Conservation (phyloP, 2,113 vertebrate genomes). For the Catharus minimus region DNA sequence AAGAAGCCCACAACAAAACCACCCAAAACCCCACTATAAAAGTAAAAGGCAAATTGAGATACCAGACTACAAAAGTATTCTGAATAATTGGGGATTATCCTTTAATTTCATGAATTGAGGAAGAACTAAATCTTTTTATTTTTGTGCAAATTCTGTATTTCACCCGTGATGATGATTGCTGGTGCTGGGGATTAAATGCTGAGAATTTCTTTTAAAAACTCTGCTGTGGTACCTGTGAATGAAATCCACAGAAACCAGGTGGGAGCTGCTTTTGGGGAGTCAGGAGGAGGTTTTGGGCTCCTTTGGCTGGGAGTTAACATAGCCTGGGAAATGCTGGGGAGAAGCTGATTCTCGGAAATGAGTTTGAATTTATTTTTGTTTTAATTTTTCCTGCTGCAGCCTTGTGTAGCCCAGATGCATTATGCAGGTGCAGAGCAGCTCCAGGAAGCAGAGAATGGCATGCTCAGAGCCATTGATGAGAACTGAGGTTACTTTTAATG, state of each 20-base stretch:
- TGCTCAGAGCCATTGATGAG: background rate
- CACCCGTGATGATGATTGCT: background rate
- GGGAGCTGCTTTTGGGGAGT: background rate
- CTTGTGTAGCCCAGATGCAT: background rate
- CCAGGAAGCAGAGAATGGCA: background rate
- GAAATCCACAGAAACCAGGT: background rate
- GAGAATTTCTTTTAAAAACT: background rate
- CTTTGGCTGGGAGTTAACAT: background rate
- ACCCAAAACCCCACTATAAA: background rate
- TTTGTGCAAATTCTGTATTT: background rate
- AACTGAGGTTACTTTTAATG: constrained; percentile 34
- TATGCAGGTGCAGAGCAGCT: background rate
- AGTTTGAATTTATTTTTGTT: background rate
- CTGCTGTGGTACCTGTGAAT: background rate
- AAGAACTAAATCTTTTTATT: constrained; percentile 7
- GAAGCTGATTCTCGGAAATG: background rate
- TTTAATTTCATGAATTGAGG: constrained; percentile 34
- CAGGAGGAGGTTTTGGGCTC: background rate
- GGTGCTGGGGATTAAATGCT: background rate
- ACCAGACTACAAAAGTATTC: background rate
- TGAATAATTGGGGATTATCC: constrained; percentile 52
- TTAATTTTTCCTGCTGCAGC: background rate
- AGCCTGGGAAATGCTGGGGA: background rate
- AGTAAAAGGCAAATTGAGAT: background rate
- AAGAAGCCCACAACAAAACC: background rate